Evolutionary conservation across 2,888 invertebrate species (phyloP).

Genomic region (Drosophila rubida): DNA sequence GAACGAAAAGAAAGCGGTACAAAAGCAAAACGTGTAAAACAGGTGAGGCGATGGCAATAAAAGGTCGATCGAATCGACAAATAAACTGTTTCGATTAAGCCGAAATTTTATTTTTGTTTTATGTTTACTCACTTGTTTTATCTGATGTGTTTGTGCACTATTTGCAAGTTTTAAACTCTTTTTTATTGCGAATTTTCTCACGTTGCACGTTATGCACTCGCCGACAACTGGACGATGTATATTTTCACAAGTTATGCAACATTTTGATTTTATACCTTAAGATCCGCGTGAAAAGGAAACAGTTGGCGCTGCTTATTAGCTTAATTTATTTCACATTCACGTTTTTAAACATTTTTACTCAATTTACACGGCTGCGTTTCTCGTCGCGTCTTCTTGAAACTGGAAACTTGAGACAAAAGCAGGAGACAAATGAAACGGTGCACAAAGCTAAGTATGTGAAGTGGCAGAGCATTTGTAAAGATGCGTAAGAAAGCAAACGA

Average conservation of each 20-base stretch:
- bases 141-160: conserved; percentile 4
- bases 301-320: conserved; percentile 32
- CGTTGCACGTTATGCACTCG: conserved; percentile 27
- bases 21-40: conserved; percentile 23
- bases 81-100: conserved; percentile 1
- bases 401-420: conserved; percentile 20
- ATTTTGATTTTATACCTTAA: conserved; percentile 55
- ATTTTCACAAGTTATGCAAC: conserved; percentile 39
- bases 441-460: conserved; percentile 8
- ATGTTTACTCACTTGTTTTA: conserved; percentile 9
- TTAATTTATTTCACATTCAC: conserved; percentile 48
- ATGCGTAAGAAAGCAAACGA: conserved; percentile 23
- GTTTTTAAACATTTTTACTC: conserved; percentile 26
- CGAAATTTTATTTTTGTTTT: conserved; percentile 1
- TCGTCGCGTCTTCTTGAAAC: conserved; percentile 10
- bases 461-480: conserved; percentile 3
- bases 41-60: not conserved
- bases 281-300: conserved; percentile 17
- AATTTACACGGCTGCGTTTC: conserved; percentile 19
- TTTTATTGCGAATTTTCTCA: conserved; percentile 15
- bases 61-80: not conserved
- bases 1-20: conserved; percentile 33
- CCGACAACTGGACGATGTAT: conserved; percentile 36
- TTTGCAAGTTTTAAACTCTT: not conserved
- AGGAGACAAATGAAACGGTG: not conserved